Percentiles rank a stretch among this genome's conserved stretches.
Conservation (phyloP, 2,113 vertebrate species). For the Dunckerocampus dactyliophorus region DNA sequence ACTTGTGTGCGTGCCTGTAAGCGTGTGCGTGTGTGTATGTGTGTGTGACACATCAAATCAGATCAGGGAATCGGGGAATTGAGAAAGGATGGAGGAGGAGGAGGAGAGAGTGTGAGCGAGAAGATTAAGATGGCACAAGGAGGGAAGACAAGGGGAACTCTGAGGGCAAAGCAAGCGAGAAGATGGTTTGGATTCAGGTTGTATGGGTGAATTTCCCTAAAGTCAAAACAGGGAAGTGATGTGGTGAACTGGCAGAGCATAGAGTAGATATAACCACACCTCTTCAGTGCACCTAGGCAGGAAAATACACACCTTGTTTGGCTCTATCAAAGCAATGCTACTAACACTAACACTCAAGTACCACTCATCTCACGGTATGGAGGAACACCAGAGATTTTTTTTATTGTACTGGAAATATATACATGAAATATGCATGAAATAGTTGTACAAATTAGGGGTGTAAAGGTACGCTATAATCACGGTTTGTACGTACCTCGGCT, state of each 20-base stretch:
- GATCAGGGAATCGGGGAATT: constrained; percentile 58
- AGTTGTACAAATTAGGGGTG: too few relatives aligned
- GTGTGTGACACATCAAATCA: constrained; percentile 45
- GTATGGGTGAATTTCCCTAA: constrained; percentile 23
- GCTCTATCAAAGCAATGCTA: neutral
- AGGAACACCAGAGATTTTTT: too few relatives aligned
- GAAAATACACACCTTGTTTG: neutral
- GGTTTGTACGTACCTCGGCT: too few relatives aligned
- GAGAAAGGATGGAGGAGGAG: neutral
- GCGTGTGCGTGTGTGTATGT: neutral
- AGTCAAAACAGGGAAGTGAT: constrained; percentile 39
- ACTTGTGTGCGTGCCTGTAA: constrained; percentile 23
- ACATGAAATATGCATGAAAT: too few relatives aligned
- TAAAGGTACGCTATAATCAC: too few relatives aligned
- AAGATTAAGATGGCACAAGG: constrained; percentile 25
- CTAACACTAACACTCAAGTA: too few relatives aligned
- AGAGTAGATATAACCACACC: constrained; percentile 11
- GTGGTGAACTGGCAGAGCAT: constrained; percentile 41
- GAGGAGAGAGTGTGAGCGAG: constrained; percentile 9
- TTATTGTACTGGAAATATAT: too few relatives aligned
- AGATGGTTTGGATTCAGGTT: constrained; percentile 13
- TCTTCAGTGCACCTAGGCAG: constrained; percentile 27
- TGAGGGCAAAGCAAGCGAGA: constrained; percentile 5
- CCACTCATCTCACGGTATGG: too few relatives aligned
- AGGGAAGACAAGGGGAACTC: neutral